Evolutionary conservation across 2,797 vertebrate species (phyloP), one percentile per base, ranked within the genome.

Genomic region (Micropoecilia bifurca): DNA sequence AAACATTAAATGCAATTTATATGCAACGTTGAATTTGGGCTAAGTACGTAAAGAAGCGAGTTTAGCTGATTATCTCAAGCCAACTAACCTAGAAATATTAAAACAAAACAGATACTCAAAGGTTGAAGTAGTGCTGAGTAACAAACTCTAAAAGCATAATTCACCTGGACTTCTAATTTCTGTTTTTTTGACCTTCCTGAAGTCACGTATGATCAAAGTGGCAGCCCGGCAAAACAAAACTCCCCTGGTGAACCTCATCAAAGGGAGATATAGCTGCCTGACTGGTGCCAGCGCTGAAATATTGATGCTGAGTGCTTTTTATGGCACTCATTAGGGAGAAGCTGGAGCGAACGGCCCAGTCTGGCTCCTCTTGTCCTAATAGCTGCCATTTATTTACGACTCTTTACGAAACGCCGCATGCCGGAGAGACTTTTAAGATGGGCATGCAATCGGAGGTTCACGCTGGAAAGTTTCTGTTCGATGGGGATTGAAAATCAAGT

Each of bases 271-370:
- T 80, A 72, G 76, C 86, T 75, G 78, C 59, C 45, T 71, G 85
- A 39, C 81, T 86, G 85, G 84, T 25, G 71, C 88, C 88, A 78
- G 73, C 12, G 5, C 55, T 95, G 88, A 94, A 95, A 95, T 92
- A 95, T 93, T 94, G 91, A 95, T 93, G 93, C 77, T 50, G 76
- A 22, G 6, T 36, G 80, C 83, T 86, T 86, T 93, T 91, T 88
- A 88, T 88, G 85, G 83, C 75, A 18, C 87, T 94, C 91, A 91
- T 94, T 92, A 91, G 90, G 86, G 90, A 91, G 82, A 87, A 78
- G 82, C 5, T 28, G 87, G 80, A 88, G 88, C 88, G 93, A 91
- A 90, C 85, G 92, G 89, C 88, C 82, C 85, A 84, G 81, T 90
- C 82, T 80, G 84, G 82, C 80, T 87, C 79, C 81, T 80, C 76